Base-by-base conservation (phyloP, 1,140 invertebrate genomes). In the Telenomus remus region DNA sequence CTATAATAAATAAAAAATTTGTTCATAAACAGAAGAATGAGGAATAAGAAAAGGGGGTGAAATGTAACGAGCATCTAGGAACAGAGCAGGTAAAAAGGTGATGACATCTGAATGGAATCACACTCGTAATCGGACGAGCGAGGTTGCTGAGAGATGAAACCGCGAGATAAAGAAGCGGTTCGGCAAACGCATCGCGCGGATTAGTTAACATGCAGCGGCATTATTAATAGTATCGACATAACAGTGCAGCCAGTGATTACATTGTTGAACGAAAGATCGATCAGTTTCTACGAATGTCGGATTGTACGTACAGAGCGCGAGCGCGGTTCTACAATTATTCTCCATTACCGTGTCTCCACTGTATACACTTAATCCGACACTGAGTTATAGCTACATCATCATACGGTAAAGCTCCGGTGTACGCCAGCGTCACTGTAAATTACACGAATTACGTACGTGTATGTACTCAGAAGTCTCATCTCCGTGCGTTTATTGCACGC, bases 201-300 rank as follows among this genome's bases (percentile, higher is more conserved):
- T 78, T 71, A 68, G 61, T 66, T 43, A 56, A 54, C 66, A 69
- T 74, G 74, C 54, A 76, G 76, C 73, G 71, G 35, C 49, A 53
- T 76, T 64, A 76, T 79, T 79, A 76, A 73, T 64, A 59, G 61
- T 66, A 65, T 74, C 56, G 73, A 64, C 54, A 61, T 68, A 68
- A 68, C 56, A 34, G 51, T 27, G 39, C 10, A 54, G 63, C 51
- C 72, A 46, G 49, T 51, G 59, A 73, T 79, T 73, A 70, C 66
- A 79, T 76, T 68, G 69, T 68, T 68, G 42, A 69, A 51, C 37
- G 63, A 47, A 69, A 66, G 73, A 76, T 79, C 68, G 72, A 79
- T 79, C 74, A 76, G 73, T 79, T 79, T 76, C 73, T 73, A 61
- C 72, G 54, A 79, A 76, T 79, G 72, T 50, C 66, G 64, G 27